Evolutionary conservation across 2,888 invertebrate species (phyloP).

Genomic region (Eurytoma californica): DNA sequence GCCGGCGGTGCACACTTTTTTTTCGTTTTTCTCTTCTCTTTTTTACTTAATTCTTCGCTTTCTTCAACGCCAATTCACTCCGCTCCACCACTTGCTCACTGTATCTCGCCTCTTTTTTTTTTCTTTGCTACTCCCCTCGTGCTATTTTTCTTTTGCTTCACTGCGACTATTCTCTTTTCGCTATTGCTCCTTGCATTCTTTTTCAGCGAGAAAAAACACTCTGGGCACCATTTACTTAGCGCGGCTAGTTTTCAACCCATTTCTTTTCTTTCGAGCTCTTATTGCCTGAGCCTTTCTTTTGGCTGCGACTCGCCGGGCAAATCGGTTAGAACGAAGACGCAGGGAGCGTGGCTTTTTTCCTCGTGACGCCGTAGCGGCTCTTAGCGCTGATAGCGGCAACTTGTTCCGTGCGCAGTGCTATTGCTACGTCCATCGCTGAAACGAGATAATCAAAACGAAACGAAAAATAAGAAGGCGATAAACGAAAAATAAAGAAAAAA

Average conservation of each 20-base stretch:
- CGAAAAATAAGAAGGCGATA: conserved; percentile 54
- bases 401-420: conserved; percentile 44
- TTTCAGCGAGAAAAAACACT: not conserved
- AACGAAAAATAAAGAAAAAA: conserved; percentile 23
- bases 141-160: not conserved
- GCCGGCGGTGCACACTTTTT: not conserved
- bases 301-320: too few species aligned
- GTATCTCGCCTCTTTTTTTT: not conserved
- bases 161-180: not conserved
- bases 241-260: too few species aligned
- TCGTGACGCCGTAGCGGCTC: conserved; percentile 58
- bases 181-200: not conserved
- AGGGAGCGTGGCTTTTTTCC: conserved; percentile 59
- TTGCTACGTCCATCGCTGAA: conserved; percentile 69
- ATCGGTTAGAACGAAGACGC: not conserved
- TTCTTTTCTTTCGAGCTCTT: too few species aligned
- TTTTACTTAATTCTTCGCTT: not conserved
- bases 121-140: not conserved
- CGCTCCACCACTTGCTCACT: not conserved
- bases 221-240: too few species aligned
- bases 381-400: conserved; percentile 42
- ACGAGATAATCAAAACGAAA: conserved; percentile 66
- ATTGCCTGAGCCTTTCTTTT: too few species aligned
- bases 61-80: not conserved
- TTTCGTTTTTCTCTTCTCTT: not conserved